Evolutionary conservation across 2,113 vertebrate species (phyloP), one percentile per base, ranked within the genome.

Genomic region (Mugil cephalus): DNA sequence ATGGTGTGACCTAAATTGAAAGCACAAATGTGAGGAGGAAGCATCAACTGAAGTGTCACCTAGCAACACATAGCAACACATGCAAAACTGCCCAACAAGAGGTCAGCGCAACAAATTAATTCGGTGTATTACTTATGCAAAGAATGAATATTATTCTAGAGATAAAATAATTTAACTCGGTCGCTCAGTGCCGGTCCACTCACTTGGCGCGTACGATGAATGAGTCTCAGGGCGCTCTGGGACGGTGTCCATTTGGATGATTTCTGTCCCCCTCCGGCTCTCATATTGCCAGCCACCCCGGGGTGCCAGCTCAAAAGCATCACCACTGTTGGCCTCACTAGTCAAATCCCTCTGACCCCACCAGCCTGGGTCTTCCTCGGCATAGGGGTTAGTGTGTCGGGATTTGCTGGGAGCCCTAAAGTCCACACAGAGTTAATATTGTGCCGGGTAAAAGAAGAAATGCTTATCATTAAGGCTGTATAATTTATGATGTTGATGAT

Each of bases 381-480:
- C 77, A 30, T 93, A 94, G 0, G 92, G 92, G 64, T 93, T 92
- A 15, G 76, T 53, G 58, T 93, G 89, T 17, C 53, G 74, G 46
- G 19, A 50, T 63, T 69, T 91, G 8, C 84, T 88, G 12, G 83
- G 58, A 50, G 69, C 53, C 72, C 87, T 88, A 12, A 3, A 77
- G 12, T 7, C 8, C 19, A 66, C 10, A 77, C 0, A 7, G 7
- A 68, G 67, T 4, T 69, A 43, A 42, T 18, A n/a, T n/a, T 9
- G 4, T 18, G 6, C 5, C 15, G 8, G 10, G 19, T 15, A 2
- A 47, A 50, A 47, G 9, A 13, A 21, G 6, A 8, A 15, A 4
- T 18, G 8, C 12, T 51, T 45, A 47, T 50, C 7, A 47, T 14
- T 56, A 1, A 48, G 6, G 4, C 55, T 19, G 19, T 2, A 14